phyloP scores from a whole-genome alignment of 23 tunicate genomes.

The Oikopleura vanhoeffeni region DNA sequence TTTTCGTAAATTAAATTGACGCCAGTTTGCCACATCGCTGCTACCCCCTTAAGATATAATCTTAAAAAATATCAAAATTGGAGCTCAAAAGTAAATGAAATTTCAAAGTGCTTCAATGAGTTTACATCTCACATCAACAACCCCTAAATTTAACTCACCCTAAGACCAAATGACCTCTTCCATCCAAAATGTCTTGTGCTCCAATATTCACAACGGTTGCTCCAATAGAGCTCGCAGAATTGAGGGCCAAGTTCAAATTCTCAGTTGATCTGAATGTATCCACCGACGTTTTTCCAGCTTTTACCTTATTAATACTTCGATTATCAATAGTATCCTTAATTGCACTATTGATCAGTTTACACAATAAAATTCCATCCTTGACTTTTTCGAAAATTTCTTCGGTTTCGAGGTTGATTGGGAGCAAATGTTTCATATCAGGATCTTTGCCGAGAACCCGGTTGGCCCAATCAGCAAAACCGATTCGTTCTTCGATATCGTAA shows the following conservation, averaged over 20 bases:
- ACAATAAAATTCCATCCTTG: not conserved
- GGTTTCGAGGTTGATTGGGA: not conserved
- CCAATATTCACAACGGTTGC: conserved; percentile 86
- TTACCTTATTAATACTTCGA: conserved; percentile 63
- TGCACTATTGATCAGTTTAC: conserved; percentile 81
- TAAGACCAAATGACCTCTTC: conserved; percentile 50
- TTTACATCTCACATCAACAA: no score
- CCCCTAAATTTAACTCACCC: conserved; percentile 20
- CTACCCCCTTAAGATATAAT: no score
- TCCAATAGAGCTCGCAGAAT: conserved; percentile 85
- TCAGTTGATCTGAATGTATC: conserved; percentile 57
- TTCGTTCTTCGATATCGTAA: not conserved
- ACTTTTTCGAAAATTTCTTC: conserved; percentile 5
- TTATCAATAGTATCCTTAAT: conserved; percentile 83
- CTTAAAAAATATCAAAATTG: no score
- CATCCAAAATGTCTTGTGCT: conserved; percentile 44
- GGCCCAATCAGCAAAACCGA: conserved; percentile 9
- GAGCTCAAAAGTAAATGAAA: no score
- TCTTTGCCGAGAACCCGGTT: not conserved
- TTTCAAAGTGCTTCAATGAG: no score
- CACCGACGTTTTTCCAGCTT: conserved; percentile 25
- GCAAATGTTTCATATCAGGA: not conserved
- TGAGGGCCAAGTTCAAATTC: conserved; percentile 73
- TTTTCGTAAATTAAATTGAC: no score
- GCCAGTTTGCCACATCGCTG: no score